phyloP scores from a whole-genome alignment of 2,888 invertebrate species.

The Dusona sp. region DNA sequence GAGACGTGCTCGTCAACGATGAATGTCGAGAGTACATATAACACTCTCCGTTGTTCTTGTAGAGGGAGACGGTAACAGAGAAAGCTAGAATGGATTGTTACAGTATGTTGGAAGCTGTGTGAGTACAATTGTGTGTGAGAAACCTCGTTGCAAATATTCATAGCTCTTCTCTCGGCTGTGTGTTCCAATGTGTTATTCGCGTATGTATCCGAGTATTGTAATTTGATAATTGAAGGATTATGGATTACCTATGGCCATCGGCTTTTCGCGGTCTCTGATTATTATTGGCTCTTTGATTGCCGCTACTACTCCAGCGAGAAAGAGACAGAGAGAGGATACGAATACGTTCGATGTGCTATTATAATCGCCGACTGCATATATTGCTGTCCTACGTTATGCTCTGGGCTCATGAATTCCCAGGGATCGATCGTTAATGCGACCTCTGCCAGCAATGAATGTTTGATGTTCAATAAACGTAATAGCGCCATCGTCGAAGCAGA shows the following conservation, averaged over 20 bases:
- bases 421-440: constrained; percentile 66
- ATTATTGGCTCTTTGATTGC: constrained; percentile 73
- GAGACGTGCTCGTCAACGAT: constrained; percentile 69
- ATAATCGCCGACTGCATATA: constrained; percentile 59
- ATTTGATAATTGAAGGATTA: constrained; percentile 82
- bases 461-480: constrained; percentile 67
- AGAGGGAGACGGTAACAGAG: constrained; percentile 47
- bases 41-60: constrained; percentile 41
- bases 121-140: constrained; percentile 47
- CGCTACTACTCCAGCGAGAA: constrained; percentile 54
- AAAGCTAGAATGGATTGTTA: constrained; percentile 52
- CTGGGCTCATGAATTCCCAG: constrained; percentile 60
- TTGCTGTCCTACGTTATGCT: background rate
- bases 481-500: constrained; percentile 3
- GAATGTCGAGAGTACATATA: constrained; percentile 58
- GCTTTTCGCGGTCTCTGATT: constrained; percentile 76
- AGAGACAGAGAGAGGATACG: constrained; percentile 22
- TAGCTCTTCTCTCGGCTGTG: constrained; percentile 39
- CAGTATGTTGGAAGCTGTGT: constrained; percentile 43
- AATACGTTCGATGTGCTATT: constrained; percentile 48
- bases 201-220: constrained; percentile 74
- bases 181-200: constrained; percentile 48
- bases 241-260: constrained; percentile 74
- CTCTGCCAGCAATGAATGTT: constrained; percentile 63
- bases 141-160: constrained; percentile 56